phyloP scores from a whole-genome alignment of 2,888 invertebrate genomes.

The Muschampia plurimacula region DNA sequence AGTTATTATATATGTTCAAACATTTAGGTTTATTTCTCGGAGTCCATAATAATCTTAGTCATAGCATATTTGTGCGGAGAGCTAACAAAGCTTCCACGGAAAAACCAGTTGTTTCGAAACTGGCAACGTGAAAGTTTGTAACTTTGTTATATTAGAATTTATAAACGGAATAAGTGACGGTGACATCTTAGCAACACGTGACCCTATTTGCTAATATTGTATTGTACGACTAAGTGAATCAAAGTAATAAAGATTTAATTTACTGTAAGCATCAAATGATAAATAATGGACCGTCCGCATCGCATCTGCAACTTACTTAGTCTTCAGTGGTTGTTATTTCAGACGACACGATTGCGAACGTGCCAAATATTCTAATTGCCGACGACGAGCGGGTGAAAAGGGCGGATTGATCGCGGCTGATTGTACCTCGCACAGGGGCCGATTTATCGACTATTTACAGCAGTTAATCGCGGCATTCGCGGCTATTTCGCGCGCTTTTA shows the following conservation, averaged over 20 bases:
- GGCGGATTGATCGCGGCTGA: constrained; percentile 42
- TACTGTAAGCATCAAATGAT: not conserved
- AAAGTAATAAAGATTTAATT: not conserved
- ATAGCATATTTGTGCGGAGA: too few relatives aligned
- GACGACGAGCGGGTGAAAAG: constrained; percentile 43
- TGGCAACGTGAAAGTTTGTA: too few relatives aligned
- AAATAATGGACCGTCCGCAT: not conserved
- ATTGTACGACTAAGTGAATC: too few relatives aligned
- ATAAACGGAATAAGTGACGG: too few relatives aligned
- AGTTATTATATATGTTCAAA: too few relatives aligned
- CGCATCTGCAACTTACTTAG: not conserved
- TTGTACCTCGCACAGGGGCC: constrained; percentile 18
- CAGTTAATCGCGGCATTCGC: constrained; percentile 46
- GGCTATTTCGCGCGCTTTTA: constrained; percentile 43
- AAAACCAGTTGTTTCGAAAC: too few relatives aligned
- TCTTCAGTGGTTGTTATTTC: constrained; percentile 34
- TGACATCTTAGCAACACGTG: too few relatives aligned
- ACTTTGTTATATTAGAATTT: too few relatives aligned
- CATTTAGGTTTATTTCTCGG: too few relatives aligned
- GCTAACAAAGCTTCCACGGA: too few relatives aligned
- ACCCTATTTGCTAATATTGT: too few relatives aligned
- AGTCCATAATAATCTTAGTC: too few relatives aligned
- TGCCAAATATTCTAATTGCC: constrained; percentile 53
- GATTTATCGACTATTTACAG: constrained; percentile 48
- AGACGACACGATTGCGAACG: constrained; percentile 45